These are phyloP conservation scores for Mystacornis crossleyi DNA, from an alignment of 2,113 vertebrate genomes.

Conservation along the genomic window DNA sequence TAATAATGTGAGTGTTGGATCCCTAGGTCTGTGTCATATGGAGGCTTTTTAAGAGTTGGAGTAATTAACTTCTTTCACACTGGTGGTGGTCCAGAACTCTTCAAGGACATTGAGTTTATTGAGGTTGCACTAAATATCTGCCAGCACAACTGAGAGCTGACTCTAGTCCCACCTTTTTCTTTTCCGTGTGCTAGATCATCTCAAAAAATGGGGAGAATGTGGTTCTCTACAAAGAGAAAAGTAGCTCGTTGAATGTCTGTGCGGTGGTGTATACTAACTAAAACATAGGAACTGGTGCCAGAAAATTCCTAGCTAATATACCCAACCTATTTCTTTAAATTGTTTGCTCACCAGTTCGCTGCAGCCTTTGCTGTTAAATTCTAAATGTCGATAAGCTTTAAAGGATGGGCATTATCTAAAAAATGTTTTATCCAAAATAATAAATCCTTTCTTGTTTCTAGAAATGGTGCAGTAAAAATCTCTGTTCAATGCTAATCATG, in stretches of 20 bases:
- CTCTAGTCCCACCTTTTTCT: background rate
- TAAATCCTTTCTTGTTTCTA: background rate
- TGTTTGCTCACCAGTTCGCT: background rate
- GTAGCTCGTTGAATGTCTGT: background rate
- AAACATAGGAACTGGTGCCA: background rate
- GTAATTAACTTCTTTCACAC: background rate
- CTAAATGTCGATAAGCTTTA: background rate
- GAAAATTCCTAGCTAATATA: constrained; percentile 17
- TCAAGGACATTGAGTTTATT: background rate
- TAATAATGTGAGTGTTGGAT: background rate
- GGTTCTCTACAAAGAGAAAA: background rate
- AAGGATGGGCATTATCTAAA: background rate
- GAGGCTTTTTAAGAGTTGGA: background rate
- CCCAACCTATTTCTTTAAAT: constrained; percentile 12
- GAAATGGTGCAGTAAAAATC: background rate
- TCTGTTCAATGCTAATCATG: background rate
- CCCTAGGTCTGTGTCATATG: background rate
- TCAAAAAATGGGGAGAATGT: background rate
- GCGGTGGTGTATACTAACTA: background rate
- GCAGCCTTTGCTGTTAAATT: background rate
- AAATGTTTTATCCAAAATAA: background rate
- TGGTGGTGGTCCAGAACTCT: background rate
- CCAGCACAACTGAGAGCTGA: background rate
- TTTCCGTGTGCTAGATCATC: background rate
- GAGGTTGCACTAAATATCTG: background rate